Conservation (phyloP, 2,888 invertebrate species). For the Athalia circularis region DNA sequence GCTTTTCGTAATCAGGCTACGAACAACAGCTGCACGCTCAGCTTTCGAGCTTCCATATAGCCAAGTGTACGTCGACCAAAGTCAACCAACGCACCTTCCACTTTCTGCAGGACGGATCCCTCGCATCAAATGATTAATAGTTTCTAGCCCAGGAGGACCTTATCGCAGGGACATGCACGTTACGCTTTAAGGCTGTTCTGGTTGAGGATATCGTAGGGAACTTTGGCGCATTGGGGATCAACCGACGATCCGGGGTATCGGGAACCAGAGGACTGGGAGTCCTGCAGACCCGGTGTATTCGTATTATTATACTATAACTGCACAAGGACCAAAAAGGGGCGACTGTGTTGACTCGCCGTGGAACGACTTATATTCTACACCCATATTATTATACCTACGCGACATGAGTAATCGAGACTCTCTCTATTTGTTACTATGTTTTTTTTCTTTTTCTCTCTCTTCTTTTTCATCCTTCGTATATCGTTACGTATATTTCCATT, state of each 20-base stretch:
- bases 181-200: neutral
- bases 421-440: slow-evolving; percentile 50
- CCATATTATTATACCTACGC: neutral
- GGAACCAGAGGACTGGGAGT: neutral
- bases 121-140: slow-evolving; percentile 58
- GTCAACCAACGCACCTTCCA: slow-evolving; percentile 22
- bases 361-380: neutral
- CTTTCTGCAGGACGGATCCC: neutral
- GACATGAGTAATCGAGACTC: slow-evolving; percentile 68
- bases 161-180: slow-evolving; percentile 57
- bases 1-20: slow-evolving; percentile 21
- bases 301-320: neutral
- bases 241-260: neutral
- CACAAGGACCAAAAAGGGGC: slow-evolving; percentile 11
- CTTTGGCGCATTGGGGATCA: too few relatives aligned
- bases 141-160: slow-evolving; percentile 57
- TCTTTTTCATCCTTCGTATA: slow-evolving; percentile 48
- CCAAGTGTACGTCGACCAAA: slow-evolving; percentile 28
- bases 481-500: slow-evolving; percentile 48
- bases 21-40: slow-evolving; percentile 40
- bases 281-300: too few relatives aligned
- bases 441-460: slow-evolving; percentile 46
- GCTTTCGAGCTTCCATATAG: neutral
- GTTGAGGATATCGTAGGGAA: too few relatives aligned
- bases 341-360: neutral